These are phyloP conservation scores for Deilephila elpenor DNA, from an alignment of 2,888 invertebrate species.

Conservation along the genomic window DNA sequence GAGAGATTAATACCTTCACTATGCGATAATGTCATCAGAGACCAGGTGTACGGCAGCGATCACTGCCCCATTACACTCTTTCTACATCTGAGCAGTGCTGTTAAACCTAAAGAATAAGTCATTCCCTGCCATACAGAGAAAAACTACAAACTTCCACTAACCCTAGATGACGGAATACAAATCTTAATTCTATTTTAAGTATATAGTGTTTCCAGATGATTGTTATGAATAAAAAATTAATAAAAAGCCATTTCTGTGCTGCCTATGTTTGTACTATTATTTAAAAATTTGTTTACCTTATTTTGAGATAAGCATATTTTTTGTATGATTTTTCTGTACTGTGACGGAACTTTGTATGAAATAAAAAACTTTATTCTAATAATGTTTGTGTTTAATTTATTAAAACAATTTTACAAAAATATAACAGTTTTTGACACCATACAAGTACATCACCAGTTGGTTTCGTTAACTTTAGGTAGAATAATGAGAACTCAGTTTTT, in stretches of 20 bases:
- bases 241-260: background rate
- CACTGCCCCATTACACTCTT: slow-evolving; percentile 96
- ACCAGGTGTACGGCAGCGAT: slow-evolving; percentile 95
- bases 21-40: slow-evolving; percentile 93
- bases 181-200: background rate
- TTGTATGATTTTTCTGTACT: slow-evolving; percentile 18
- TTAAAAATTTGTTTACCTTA: slow-evolving; percentile 16
- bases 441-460: no score
- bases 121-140: background rate
- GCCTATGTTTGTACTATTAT: background rate
- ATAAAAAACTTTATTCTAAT: slow-evolving; percentile 26
- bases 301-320: slow-evolving; percentile 32
- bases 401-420: background rate
- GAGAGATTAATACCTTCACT: slow-evolving; percentile 90
- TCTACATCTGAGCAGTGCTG: slow-evolving; percentile 81
- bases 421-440: background rate
- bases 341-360: slow-evolving; percentile 26
- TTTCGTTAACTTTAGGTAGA: no score
- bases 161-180: background rate
- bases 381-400: slow-evolving; percentile 14
- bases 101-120: slow-evolving; percentile 73
- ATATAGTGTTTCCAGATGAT: background rate
- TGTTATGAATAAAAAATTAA: background rate
- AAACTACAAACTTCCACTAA: background rate
- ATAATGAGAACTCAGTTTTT: no score